Evolutionary conservation across 2,888 invertebrate species (phyloP), one percentile per base, ranked within the genome.

Genomic region (Synergus laeviventris): DNA sequence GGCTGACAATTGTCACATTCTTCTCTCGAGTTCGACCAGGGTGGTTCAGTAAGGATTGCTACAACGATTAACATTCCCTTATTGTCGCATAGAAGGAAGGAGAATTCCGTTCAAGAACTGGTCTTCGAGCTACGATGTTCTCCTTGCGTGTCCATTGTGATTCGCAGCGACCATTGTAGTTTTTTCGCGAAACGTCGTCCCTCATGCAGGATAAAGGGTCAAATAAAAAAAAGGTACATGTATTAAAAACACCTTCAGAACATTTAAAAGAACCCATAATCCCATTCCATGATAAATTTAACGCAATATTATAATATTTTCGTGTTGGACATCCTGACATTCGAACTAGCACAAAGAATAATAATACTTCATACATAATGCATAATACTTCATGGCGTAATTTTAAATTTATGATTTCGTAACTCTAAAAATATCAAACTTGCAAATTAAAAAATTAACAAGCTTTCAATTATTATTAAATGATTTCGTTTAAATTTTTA

Each of bases 1-100:
- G 74, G 78, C 61, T 80, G 70, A 76, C 78, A 78, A 78, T 80
- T 80, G 80, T 80, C 76, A 74, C 80, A 78, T 80, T 78, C 78
- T 76, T 80, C 75, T 45, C 24, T 54, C 56, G 42, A 75, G 74
- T 78, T 78, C 73, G 70, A 54, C 70, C 70, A 70, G n/a, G 70
- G 70, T 70, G 70, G 70, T 70, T 70, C 31, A 12, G 49, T 54
- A 49, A 70, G 36, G 49, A 70, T 70, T 70, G 70, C 70, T 70
- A 70, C 70, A 49, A 70, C 49, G 70, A 54, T 54, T 31, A 62
- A 62, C 62, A 62, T 62, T 62, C 14, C 49, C 70, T 49, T 70
- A 70, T 45, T 70, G 49, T 70, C 70, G 70, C 70, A 54, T 39
- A 42, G 42, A 12, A 42, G 64, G 18, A 39, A 66, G 42, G 45